A percentile compares a stretch with the other conserved stretches of the same genome.
phyloP scores from a whole-genome alignment of 2,797 vertebrate genomes.

The Scomberomorus guttatus region DNA sequence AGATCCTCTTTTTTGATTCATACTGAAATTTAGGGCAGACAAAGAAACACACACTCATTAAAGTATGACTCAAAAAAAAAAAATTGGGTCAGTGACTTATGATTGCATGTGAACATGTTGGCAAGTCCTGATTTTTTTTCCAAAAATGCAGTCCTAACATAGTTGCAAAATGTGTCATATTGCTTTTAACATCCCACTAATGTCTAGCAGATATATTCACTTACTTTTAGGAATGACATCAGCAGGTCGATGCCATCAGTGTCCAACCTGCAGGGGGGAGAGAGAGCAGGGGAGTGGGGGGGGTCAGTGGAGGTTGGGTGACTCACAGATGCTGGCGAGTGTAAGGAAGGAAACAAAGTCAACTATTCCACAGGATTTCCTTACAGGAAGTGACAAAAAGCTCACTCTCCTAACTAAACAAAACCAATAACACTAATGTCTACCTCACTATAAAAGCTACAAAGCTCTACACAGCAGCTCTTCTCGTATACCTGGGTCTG shows the following conservation, averaged over 20 bases:
- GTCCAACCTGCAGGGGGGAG: constrained; percentile 88
- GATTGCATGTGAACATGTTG: constrained; percentile 5
- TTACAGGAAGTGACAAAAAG: constrained; percentile 80
- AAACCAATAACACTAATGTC: constrained; percentile 58
- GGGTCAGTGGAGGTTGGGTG: constrained; percentile 66
- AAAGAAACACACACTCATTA: constrained; percentile 27
- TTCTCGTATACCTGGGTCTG: constrained; percentile 66
- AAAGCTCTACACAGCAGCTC: constrained; percentile 18
- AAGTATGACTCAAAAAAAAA: neutral
- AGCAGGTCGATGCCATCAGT: constrained; percentile 95
- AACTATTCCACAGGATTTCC: constrained; percentile 88
- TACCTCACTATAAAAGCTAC: constrained; percentile 32
- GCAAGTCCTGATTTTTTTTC: constrained; percentile 28
- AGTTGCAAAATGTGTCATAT: constrained; percentile 51
- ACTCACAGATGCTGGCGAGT: constrained; percentile 67
- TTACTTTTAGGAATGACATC: constrained; percentile 96
- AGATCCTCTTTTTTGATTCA: constrained; percentile 93
- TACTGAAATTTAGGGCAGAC: constrained; percentile 83
- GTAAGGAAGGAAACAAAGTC: constrained; percentile 79
- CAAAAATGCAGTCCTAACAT: constrained; percentile 47
- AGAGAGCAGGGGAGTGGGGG: constrained; percentile 5
- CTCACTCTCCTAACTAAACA: constrained; percentile 70
- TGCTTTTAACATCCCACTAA: constrained; percentile 42
- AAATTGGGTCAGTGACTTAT: constrained; percentile 13
- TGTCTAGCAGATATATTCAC: constrained; percentile 60